Percentiles rank a stretch among this genome's conserved stretches.
phyloP scores from a whole-genome alignment of 2,113 vertebrate genomes.

The Excalfactoria chinensis region DNA sequence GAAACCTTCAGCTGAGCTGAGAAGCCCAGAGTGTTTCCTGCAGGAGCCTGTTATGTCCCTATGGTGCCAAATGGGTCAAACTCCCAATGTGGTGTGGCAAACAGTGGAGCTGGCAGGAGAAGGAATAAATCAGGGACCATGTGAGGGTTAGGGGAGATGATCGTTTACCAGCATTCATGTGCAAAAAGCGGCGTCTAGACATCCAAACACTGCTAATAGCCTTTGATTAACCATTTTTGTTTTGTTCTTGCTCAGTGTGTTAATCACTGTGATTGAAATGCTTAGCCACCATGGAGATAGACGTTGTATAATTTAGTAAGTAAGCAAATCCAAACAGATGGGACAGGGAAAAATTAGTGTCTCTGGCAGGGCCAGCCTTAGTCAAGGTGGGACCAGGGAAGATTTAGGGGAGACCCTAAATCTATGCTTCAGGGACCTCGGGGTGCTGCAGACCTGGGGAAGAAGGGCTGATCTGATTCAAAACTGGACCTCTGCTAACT shows the following conservation, averaged over 20 bases:
- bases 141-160: constrained; percentile 33
- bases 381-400: constrained; percentile 39
- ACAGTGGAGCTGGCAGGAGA: constrained; percentile 27
- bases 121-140: background rate
- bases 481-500: background rate
- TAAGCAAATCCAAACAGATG: constrained; percentile 73
- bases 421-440: background rate
- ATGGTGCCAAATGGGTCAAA: constrained; percentile 54
- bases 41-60: background rate
- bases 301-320: constrained; percentile 61
- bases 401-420: constrained; percentile 48
- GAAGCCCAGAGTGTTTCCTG: background rate
- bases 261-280: constrained; percentile 76
- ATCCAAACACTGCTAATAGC: constrained; percentile 61
- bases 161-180: constrained; percentile 65
- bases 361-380: constrained; percentile 31
- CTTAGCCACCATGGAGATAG: constrained; percentile 66
- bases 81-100: constrained; percentile 18
- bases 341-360: constrained; percentile 58
- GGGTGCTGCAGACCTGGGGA: background rate
- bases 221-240: constrained; percentile 73
- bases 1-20: background rate
- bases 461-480: background rate
- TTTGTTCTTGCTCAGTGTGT: constrained; percentile 71
- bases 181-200: constrained; percentile 46